Percentiles rank a stretch among this genome's conserved stretches.
These are phyloP conservation scores for Chaetodon auriga DNA, from an alignment of 2,113 vertebrate genomes.

Conservation along the genomic window DNA sequence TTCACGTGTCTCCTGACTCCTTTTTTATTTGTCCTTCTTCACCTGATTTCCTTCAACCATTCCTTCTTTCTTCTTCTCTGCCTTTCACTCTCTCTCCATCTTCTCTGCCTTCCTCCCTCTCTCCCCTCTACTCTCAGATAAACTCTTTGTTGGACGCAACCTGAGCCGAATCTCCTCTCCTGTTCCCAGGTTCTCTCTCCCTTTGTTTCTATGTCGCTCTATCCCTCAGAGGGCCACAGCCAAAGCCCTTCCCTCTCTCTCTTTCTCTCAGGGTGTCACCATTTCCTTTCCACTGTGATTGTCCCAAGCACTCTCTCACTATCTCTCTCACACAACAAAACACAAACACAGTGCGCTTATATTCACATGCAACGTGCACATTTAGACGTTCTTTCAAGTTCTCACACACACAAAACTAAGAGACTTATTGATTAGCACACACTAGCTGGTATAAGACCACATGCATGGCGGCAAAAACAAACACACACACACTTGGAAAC, in stretches of 20 bases:
- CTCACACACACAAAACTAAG: neutral
- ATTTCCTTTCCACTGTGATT: conserved; percentile 79
- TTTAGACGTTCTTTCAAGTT: neutral
- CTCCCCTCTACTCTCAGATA: conserved; percentile 51
- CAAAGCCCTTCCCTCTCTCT: conserved; percentile 44
- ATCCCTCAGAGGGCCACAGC: conserved; percentile 64
- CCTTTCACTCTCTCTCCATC: conserved; percentile 45
- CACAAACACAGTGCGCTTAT: conserved; percentile 29
- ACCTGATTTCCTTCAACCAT: conserved; percentile 14
- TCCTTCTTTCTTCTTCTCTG: conserved; percentile 5
- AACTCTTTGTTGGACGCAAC: conserved; percentile 79
- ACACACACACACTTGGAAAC: conserved; percentile 28
- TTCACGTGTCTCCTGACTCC: neutral
- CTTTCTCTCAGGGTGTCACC: conserved; percentile 76
- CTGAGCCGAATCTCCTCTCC: conserved; percentile 71
- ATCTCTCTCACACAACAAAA: conserved; percentile 38
- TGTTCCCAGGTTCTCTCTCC: conserved; percentile 77
- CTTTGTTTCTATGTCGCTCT: conserved; percentile 56
- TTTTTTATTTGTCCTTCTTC: conserved; percentile 20
- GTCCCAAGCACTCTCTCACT: conserved; percentile 31
- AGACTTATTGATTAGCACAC: conserved; percentile 13
- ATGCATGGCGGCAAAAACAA: conserved; percentile 22
- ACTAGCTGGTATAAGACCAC: neutral
- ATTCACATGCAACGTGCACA: neutral
- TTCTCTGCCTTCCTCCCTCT: conserved; percentile 30